Evolutionary conservation across 2,888 invertebrate genomes (phyloP).

Genomic region (Orthosia incerta): DNA sequence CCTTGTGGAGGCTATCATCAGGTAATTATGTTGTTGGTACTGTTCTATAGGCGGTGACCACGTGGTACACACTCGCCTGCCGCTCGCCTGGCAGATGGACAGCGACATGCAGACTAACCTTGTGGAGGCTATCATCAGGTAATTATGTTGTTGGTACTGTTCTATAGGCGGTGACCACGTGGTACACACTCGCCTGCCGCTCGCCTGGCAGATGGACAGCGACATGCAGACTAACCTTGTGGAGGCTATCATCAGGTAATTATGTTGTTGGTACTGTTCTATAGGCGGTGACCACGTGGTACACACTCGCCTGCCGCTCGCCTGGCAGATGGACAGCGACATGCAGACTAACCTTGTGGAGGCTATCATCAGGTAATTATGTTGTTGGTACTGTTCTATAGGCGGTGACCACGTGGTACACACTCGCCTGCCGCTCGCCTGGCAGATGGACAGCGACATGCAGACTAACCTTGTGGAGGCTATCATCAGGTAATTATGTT

Average conservation of each 20-base stretch:
- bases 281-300: constrained; percentile 97
- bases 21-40: constrained; percentile 6
- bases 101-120: constrained; percentile 97
- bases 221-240: constrained; percentile 98
- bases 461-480: constrained; percentile 98
- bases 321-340: constrained; percentile 97
- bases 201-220: constrained; percentile 96
- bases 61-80: constrained; percentile 96
- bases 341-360: constrained; percentile 98
- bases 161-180: constrained; percentile 95
- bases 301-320: constrained; percentile 96
- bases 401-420: constrained; percentile 98
- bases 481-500: constrained; percentile 91
- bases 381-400: constrained; percentile 66
- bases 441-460: constrained; percentile 97
- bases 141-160: constrained; percentile 66
- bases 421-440: constrained; percentile 95
- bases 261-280: too few species aligned
- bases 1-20: constrained; percentile 98
- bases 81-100: constrained; percentile 97
- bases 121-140: constrained; percentile 97
- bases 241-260: constrained; percentile 95
- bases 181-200: constrained; percentile 96
- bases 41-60: constrained; percentile 91
- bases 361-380: constrained; percentile 93